Conservation (phyloP, 2,797 vertebrate species). For the Pangasius larnaudii region DNA sequence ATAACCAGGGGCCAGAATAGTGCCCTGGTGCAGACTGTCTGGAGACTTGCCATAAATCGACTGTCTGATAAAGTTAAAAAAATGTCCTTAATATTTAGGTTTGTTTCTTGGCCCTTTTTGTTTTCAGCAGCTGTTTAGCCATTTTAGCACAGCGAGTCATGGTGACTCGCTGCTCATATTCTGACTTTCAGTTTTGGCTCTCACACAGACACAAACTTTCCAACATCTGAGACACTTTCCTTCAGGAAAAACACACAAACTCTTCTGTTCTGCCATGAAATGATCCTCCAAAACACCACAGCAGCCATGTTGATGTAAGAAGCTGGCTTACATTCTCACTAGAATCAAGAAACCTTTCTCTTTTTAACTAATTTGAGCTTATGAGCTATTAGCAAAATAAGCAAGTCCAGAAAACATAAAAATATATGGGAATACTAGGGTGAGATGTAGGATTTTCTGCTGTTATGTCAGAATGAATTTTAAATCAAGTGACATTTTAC, state of each 20-base stretch:
- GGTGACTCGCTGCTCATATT: slow-evolving; percentile 19
- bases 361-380: too few relatives aligned
- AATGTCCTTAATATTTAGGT: neutral
- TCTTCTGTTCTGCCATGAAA: slow-evolving; percentile 3
- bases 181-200: slow-evolving; percentile 3
- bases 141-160: neutral
- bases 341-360: neutral
- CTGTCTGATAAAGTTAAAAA: neutral
- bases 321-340: neutral
- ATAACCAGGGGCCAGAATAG: neutral
- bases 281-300: neutral
- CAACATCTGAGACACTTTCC: slow-evolving; percentile 19
- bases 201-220: slow-evolving; percentile 6
- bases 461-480: neutral
- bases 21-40: neutral
- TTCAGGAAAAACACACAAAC: neutral
- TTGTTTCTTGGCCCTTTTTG: neutral
- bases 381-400: neutral
- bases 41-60: neutral
- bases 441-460: neutral
- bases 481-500: slow-evolving; percentile 12
- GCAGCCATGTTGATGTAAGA: neutral
- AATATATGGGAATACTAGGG: too few relatives aligned
- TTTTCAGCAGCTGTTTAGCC: slow-evolving; percentile 28
- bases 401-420: neutral